Evolutionary conservation across 2,888 invertebrate species (phyloP), one percentile per base, ranked within the genome.

Genomic region (Ganaspis brasiliensis): DNA sequence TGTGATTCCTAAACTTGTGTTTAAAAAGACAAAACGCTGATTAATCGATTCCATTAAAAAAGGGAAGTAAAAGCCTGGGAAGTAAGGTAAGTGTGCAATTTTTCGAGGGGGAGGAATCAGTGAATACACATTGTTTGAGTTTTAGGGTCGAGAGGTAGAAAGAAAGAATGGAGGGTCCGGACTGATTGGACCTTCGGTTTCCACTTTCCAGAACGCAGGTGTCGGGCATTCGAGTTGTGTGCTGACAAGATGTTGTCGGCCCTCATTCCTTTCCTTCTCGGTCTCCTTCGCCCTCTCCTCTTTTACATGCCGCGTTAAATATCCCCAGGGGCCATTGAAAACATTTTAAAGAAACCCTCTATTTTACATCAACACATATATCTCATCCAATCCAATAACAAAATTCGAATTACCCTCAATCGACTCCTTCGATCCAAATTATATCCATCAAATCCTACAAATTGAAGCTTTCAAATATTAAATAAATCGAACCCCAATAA

Each of bases 201-300:
- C 55, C 61, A 67, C 35, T 78, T 73, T 61, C 45, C 4, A 37
- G 55, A 70, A 21, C 37, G 70, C 82, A 80, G 73, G 77, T 82
- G 80, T 77, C 71, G 77, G 74, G 76, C 76, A 82, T 78, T 82
- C 45, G 57, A 79, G 79, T 75, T 77, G 59, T 37, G 71, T 75
- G 70, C 57, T 61, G 75, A 81, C 79, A 75, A 78, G 59, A 74
- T 49, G 67, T 75, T 71, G 67, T 70, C 73, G 59, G 67, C 55
- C 72, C 72, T 55, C 52, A 40, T 52, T 61, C 61, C 59, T 49
- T 73, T 74, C 72, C n/a, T 9, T 59, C 59, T 59, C 56, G 21
- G 31, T 71, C 40, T 57, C 56, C 3, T 16, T 24, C 55, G 55
- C 40, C 52, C 55, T 63, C 70, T 37, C 56, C 57, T 75, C 31